Evolutionary conservation across 2,888 invertebrate genomes (phyloP).

Genomic region (Pseudanteris insignis): DNA sequence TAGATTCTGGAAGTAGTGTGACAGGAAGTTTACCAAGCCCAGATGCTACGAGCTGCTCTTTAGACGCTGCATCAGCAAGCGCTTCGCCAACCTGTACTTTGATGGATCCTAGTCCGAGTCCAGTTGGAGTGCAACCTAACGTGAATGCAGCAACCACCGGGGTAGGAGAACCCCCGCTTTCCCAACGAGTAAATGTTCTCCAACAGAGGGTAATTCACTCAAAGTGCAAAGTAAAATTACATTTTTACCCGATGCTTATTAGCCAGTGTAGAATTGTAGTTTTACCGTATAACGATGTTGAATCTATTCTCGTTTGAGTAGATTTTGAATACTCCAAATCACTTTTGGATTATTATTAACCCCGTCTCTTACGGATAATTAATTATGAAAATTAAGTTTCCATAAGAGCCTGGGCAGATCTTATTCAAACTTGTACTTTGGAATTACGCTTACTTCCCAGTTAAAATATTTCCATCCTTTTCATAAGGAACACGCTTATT

Average conservation of each 20-base stretch:
- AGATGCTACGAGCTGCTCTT: conserved; percentile 76
- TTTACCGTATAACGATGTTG: conserved; percentile 17
- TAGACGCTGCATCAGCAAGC: conserved; percentile 71
- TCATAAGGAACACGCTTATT: too few relatives aligned
- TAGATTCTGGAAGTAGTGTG: conserved; percentile 79
- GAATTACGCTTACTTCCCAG: conserved; percentile 22
- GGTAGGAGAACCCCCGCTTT: conserved; percentile 69
- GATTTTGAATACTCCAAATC: conserved; percentile 5
- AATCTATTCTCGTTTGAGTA: conserved; percentile 17
- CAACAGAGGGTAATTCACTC: conserved; percentile 81
- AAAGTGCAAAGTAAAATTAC: conserved; percentile 33
- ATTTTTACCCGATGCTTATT: conserved; percentile 18
- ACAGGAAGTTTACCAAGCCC: conserved; percentile 83
- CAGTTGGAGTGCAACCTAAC: conserved; percentile 69
- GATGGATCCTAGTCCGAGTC: conserved; percentile 65
- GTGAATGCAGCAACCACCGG: conserved; percentile 72
- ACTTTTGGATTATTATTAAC: conserved; percentile 14
- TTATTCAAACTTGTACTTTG: conserved; percentile 40
- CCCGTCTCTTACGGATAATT: too few relatives aligned
- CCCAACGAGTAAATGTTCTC: conserved; percentile 76
- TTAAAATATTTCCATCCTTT: neutral
- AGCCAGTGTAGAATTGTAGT: conserved; percentile 28
- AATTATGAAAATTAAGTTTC: conserved; percentile 20
- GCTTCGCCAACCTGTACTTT: conserved; percentile 62
- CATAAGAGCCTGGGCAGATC: conserved; percentile 11